These are phyloP conservation scores for Apodemia mormo DNA, from an alignment of 2,888 invertebrate species.

Conservation along the genomic window DNA sequence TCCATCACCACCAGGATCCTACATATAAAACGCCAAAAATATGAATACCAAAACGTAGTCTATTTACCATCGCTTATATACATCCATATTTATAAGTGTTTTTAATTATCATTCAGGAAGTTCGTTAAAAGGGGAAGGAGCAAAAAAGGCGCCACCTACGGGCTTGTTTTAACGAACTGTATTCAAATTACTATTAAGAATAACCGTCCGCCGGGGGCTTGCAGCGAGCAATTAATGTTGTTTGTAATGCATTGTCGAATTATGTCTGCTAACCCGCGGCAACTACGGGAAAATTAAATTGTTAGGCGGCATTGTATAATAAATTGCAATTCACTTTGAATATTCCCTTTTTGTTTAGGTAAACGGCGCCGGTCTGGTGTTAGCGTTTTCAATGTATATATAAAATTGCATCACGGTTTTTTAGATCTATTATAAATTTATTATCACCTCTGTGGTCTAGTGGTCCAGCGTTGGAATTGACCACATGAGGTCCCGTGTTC, in stretches of 20 bases:
- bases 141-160: slow-evolving; percentile 41
- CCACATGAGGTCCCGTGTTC: no score
- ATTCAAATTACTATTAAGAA: slow-evolving; percentile 57
- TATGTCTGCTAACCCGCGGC: slow-evolving; percentile 10
- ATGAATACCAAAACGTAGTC: no score
- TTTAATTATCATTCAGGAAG: slow-evolving; percentile 6
- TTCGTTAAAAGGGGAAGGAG: background rate
- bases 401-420: background rate
- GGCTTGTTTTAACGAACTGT: slow-evolving; percentile 63
- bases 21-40: no score
- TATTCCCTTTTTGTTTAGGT: slow-evolving; percentile 1
- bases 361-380: background rate
- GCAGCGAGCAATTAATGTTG: slow-evolving; percentile 13
- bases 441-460: no score
- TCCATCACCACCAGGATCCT: no score
- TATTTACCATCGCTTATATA: no score
- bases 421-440: no score
- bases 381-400: background rate
- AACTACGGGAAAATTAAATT: background rate
- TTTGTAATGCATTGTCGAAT: slow-evolving; percentile 16
- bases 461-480: no score
- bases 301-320: slow-evolving; percentile 14
- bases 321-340: background rate
- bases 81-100: background rate
- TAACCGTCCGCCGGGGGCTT: slow-evolving; percentile 35